Conservation (phyloP, 1,140 invertebrate species). For the Drosophila seguyi region DNA sequence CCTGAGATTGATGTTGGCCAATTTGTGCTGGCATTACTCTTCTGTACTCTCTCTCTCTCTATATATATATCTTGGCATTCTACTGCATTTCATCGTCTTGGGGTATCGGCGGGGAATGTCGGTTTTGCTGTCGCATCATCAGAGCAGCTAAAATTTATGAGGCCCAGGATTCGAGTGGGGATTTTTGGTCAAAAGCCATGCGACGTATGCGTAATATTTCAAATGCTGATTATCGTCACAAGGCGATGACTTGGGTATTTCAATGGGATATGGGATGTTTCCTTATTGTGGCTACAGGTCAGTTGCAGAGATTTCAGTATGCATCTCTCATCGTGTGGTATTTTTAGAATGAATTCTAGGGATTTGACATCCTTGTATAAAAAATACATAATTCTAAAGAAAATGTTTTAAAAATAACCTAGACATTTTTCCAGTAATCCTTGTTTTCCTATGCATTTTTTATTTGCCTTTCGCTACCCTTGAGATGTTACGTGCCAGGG, state of each 20-base stretch:
- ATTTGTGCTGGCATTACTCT: constrained; percentile 73
- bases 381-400: no score
- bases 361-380: no score
- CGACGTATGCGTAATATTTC: constrained; percentile 59
- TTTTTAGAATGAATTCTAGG: not conserved
- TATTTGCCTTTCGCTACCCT: not conserved
- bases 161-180: constrained; percentile 17
- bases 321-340: not conserved
- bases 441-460: not conserved
- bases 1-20: constrained; percentile 77
- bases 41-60: constrained; percentile 55
- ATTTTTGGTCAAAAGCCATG: constrained; percentile 39
- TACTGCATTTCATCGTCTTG: constrained; percentile 73
- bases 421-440: not conserved
- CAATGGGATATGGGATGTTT: constrained; percentile 18
- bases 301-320: not conserved
- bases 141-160: constrained; percentile 67
- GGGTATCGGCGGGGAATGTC: constrained; percentile 38
- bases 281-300: constrained; percentile 5
- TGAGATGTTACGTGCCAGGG: not conserved
- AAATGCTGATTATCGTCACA: constrained; percentile 31
- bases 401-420: no score
- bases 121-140: constrained; percentile 53
- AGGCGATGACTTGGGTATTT: constrained; percentile 27
- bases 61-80: no score